Evolutionary conservation across 2,888 invertebrate species (phyloP), one percentile per base, ranked within the genome.

Genomic region (Tupiocoris notatus): DNA sequence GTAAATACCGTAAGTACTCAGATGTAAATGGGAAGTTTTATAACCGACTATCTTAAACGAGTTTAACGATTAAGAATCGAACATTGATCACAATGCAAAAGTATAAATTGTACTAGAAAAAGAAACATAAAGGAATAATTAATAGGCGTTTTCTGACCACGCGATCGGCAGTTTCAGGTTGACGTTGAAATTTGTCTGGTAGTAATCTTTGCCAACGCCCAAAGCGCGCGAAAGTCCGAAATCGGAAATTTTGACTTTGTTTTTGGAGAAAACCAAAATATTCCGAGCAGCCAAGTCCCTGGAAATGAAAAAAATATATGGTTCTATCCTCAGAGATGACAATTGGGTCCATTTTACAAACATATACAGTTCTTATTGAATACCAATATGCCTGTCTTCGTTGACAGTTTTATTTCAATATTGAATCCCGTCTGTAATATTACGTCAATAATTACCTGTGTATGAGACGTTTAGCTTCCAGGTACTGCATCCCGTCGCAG

Each of bases 181-280:
- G 56, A 97, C 96, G 84, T 95, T 96, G 84, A 97, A 97, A 86
- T 98, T 98, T 1, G 96, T 97, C 84, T 98, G 96, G 83, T 99
- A 99, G 84, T 99, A 99, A 84, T 99, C 98, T 84, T 98, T 98
- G 24, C 98, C 98, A 65, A 96, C 95, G 1, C 98, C 98, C 73
- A 99, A 86, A 0, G 97, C 97, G 74, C 98, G 88, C 0, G 97
- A 97, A 71, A 99, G 85, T 2, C 98, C 98, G 85, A 99, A 98
- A 84, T 99, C 98, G 0, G 97, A 98, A 79, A 99, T 98, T 87
- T 99, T 99, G 3, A 98, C 97, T 86, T 93, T 94, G 83, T 95
- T 93, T 84, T 95, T 95, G 78, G 92, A 93, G 85, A 98, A 98
- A 0, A 99, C 98, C 81, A 99, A 89, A 81, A 99, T 97, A 86